phyloP scores from a whole-genome alignment of 2,113 vertebrate species.

The Phrynosoma blainvillii region DNA sequence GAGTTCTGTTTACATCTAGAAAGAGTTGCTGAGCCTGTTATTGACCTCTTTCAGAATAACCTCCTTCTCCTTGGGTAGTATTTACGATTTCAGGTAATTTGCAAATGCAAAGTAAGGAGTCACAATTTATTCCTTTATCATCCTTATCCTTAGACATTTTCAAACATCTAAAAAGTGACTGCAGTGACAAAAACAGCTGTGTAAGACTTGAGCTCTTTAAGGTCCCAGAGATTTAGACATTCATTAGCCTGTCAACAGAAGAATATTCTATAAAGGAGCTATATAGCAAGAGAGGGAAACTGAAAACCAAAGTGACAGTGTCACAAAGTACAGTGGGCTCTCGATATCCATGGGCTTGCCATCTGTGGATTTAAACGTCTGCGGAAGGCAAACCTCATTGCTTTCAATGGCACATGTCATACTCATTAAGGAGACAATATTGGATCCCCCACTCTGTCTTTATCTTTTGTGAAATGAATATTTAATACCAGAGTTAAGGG shows the following conservation, averaged over 20 bases:
- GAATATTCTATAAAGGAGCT: neutral
- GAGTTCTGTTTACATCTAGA: conserved; percentile 1
- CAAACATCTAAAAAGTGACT: neutral
- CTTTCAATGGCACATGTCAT: too few species aligned
- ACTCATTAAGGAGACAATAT: too few species aligned
- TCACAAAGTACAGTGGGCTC: too few species aligned
- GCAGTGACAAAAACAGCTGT: neutral
- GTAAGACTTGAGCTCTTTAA: neutral
- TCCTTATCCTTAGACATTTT: neutral
- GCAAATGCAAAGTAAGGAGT: neutral
- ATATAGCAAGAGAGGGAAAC: neutral
- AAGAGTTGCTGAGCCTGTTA: neutral
- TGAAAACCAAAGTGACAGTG: neutral
- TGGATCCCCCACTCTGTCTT: neutral
- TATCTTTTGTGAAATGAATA: neutral
- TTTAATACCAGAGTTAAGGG: neutral
- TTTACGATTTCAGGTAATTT: neutral
- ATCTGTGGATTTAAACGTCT: too few species aligned
- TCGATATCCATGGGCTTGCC: too few species aligned
- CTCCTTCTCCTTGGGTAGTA: neutral
- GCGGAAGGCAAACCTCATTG: too few species aligned
- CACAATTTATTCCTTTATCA: neutral
- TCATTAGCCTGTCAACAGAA: neutral
- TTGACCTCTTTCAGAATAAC: neutral
- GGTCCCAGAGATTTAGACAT: neutral